Percentiles rank a stretch among this genome's conserved stretches.
These are phyloP conservation scores for Bos taurus DNA, from an alignment of 2,113 vertebrate species.

Conservation along the genomic window DNA sequence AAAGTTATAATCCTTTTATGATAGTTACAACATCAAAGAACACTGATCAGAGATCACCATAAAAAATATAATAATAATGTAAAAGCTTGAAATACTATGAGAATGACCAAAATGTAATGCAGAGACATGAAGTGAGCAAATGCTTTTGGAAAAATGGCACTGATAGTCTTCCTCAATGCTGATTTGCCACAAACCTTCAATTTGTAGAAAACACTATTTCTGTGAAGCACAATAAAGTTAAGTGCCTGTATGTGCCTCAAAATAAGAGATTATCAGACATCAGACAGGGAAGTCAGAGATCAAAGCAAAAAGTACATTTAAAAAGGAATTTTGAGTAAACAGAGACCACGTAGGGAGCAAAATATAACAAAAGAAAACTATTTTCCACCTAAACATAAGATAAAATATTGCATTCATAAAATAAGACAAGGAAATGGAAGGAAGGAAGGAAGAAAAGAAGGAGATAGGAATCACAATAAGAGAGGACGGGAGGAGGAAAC, in stretches of 20 bases:
- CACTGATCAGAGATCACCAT: background rate
- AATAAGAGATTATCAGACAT: background rate
- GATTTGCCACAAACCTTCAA: background rate
- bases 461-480: background rate
- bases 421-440: background rate
- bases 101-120: background rate
- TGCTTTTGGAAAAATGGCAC: background rate
- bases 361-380: background rate
- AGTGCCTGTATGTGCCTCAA: background rate
- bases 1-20: background rate
- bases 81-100: background rate
- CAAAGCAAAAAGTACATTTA: background rate
- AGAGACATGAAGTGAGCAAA: background rate
- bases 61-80: background rate
- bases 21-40: background rate
- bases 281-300: background rate
- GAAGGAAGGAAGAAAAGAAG: background rate
- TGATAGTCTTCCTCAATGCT: background rate
- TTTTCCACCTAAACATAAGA: background rate
- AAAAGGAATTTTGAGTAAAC: background rate
- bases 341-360: background rate
- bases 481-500: background rate
- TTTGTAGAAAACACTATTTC: background rate
- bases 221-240: background rate
- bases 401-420: background rate